Percentiles rank a stretch among this genome's conserved stretches.
These are phyloP conservation scores for Lasius fuliginosus DNA, from an alignment of 2,888 invertebrate genomes.

Conservation along the genomic window DNA sequence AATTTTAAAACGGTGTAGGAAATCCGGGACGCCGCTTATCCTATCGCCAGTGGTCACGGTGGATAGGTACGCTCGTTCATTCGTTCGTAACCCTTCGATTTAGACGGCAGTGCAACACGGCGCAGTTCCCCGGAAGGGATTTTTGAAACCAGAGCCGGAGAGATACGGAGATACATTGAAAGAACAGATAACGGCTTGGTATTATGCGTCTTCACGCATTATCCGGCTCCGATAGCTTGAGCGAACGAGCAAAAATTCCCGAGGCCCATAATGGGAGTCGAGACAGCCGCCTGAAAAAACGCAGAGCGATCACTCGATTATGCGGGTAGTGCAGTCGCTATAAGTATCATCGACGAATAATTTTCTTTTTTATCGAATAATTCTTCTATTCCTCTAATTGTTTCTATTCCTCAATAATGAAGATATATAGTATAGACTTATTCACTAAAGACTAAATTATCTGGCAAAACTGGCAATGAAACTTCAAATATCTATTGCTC, in stretches of 20 bases:
- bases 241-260: conserved; percentile 57
- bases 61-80: conserved; percentile 73
- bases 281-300: conserved; percentile 20
- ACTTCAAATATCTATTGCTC: not conserved
- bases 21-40: conserved; percentile 80
- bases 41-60: conserved; percentile 81
- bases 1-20: conserved; percentile 81
- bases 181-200: conserved; percentile 64
- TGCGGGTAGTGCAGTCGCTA: not conserved
- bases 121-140: conserved; percentile 23
- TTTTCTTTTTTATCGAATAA: conserved; percentile 1
- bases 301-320: conserved; percentile 21
- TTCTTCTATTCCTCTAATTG: not conserved
- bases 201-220: conserved; percentile 68
- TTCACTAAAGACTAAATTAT: not conserved
- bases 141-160: conserved; percentile 66
- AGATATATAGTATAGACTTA: not conserved
- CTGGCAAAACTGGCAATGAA: not conserved
- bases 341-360: not conserved
- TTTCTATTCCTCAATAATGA: not conserved
- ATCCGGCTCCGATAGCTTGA: conserved; percentile 68
- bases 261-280: conserved; percentile 52
- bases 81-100: conserved; percentile 65
- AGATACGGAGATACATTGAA: conserved; percentile 67
- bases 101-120: conserved; percentile 53